Evolutionary conservation across 2,888 invertebrate genomes (phyloP).

Genomic region (Mesoligia furuncula): DNA sequence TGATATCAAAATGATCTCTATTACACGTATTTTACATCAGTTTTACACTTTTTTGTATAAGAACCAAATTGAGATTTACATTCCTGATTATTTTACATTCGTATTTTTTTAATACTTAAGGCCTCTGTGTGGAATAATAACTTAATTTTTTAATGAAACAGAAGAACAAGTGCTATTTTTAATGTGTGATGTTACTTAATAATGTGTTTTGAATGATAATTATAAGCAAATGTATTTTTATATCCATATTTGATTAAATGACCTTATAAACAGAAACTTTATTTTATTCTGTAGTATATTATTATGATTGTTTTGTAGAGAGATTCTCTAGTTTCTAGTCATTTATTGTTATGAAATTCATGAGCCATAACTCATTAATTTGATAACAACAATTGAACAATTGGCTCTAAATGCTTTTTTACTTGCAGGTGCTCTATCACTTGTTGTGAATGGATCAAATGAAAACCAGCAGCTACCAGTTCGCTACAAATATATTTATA

Average conservation of each 20-base stretch:
- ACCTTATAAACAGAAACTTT: constrained; percentile 57
- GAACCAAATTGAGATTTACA: constrained; percentile 78
- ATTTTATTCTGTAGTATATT: constrained; percentile 27
- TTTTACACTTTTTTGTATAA: constrained; percentile 66
- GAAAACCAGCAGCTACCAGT: constrained; percentile 83
- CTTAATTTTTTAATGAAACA: constrained; percentile 49
- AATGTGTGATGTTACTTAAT: constrained; percentile 74
- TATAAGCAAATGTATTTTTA: constrained; percentile 79
- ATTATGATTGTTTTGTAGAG: neutral
- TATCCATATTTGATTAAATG: constrained; percentile 76
- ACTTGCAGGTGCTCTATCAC: constrained; percentile 85
- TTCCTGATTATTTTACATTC: constrained; percentile 75
- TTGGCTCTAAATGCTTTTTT: constrained; percentile 26
- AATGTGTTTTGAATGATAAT: constrained; percentile 71
- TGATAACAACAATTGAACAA: neutral
- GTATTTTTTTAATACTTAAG: constrained; percentile 59
- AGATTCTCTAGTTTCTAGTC: neutral
- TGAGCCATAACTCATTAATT: neutral
- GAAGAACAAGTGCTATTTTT: constrained; percentile 67
- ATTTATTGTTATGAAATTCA: neutral
- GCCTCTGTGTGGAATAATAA: constrained; percentile 54
- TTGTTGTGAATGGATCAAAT: constrained; percentile 84
- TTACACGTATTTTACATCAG: constrained; percentile 67
- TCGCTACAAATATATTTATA: constrained; percentile 88
- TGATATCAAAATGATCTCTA: constrained; percentile 75